These are phyloP conservation scores for Pocillopora grandis DNA, from an alignment of 92 coral and sea anemone genomes.

Conservation along the genomic window DNA sequence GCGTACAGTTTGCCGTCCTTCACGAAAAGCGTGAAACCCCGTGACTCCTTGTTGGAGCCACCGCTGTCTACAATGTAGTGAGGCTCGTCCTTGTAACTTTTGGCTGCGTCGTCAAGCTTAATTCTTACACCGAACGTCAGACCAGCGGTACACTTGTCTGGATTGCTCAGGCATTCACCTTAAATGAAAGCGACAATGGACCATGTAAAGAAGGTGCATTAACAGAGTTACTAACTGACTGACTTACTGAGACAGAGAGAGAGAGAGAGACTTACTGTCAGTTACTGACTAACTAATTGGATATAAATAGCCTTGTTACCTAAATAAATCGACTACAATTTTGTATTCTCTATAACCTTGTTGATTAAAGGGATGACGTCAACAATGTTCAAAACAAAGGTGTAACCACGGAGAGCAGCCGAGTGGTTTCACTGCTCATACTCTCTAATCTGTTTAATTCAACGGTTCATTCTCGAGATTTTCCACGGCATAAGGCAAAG, in stretches of 20 bases:
- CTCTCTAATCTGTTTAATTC: too few relatives aligned
- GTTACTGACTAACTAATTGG: too few relatives aligned
- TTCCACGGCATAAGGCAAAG: too few relatives aligned
- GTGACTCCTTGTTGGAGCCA: slow-evolving; percentile 77
- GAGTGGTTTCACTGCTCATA: too few relatives aligned
- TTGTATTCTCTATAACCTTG: too few relatives aligned
- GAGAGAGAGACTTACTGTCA: too few relatives aligned
- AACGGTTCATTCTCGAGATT: too few relatives aligned
- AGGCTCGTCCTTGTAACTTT: slow-evolving; percentile 69
- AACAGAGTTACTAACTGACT: not conserved
- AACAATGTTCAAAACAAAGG: too few relatives aligned
- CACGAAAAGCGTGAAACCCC: slow-evolving; percentile 81
- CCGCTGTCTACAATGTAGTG: slow-evolving; percentile 96
- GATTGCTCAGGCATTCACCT: slow-evolving; percentile 95
- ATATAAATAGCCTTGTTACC: too few relatives aligned
- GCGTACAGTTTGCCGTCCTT: slow-evolving; percentile 80
- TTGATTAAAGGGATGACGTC: too few relatives aligned
- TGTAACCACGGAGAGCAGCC: too few relatives aligned
- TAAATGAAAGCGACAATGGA: not conserved
- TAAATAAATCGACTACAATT: too few relatives aligned
- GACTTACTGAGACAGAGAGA: not conserved
- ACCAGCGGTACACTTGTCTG: slow-evolving; percentile 86
- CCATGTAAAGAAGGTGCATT: not conserved
- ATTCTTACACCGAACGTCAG: slow-evolving; percentile 86
- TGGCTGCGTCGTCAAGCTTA: slow-evolving; percentile 83